Base-by-base conservation (phyloP, 1,140 invertebrate genomes). In the Probaryconus sp. region DNA sequence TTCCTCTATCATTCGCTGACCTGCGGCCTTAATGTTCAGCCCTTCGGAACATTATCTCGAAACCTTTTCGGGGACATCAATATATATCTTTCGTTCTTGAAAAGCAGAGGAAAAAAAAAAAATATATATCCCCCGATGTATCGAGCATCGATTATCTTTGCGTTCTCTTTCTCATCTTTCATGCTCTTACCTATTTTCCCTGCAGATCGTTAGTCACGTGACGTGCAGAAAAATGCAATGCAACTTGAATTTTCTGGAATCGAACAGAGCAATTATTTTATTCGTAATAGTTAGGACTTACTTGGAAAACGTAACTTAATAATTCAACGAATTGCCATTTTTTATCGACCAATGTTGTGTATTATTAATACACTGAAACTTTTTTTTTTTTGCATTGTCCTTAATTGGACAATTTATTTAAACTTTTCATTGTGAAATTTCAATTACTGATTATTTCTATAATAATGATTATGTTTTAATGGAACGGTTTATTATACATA, bases 111-210 rank as follows among this genome's bases (percentile, higher is more conserved):
- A 37, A 48, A 61, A 47, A 69, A 60, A n/a, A n/a, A n/a, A n/a
- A n/a, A n/a, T n/a, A n/a, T n/a, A n/a, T n/a, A n/a, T n/a, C n/a
- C n/a, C n/a, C n/a, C n/a, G n/a, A 65, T 48, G 38, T 55, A 53
- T 47, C 45, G 56, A 65, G 53, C 51, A 45, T 75, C 72, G 72
- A 65, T 75, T 75, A 75, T 72, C 75, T 50, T 42, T 17, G 11
- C 31, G 6, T 38, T 67, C 38, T 73, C 55, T 60, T 30, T 56
- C 51, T 10, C 43, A 24, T 20, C 48, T 71, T 76, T 63, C 26
- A 63, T 60, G 53, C 40, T 37, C 50, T 68, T 70, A 61, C 60
- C 55, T 65, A 38, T 65, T 69, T 75, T 67, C 42, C 69, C 42
- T 53, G 42, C 55, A 63, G 48, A 67, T 67, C 61, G 45, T 68